Base-by-base conservation (phyloP, 2,888 invertebrate genomes). In the Polydrusus tereticollis region DNA sequence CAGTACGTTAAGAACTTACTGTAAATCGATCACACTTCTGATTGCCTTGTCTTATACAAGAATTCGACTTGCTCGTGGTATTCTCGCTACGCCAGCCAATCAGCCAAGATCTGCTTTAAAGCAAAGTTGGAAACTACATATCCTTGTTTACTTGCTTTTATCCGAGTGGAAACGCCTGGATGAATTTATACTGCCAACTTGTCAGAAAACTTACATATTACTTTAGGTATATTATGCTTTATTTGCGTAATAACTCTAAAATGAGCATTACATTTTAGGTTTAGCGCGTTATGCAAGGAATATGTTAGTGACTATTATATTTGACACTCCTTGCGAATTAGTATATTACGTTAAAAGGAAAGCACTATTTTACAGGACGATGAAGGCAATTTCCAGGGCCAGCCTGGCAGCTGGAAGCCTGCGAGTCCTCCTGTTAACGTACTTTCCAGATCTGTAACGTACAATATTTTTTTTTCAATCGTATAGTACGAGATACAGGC, bases 181-280 rank as follows among this genome's bases (percentile, higher is more conserved):
- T 47, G 23, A 47, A 47, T 47, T 47, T 47, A 47, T 23, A 47
- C 47, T 47, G 47, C 47, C 47, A 23, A 47, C 23, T 47, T 47
- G 23, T 47, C 47, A 23, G 47, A 20, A 47, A 47, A 47, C 47
- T 47, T 47, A 23, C 47, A n/a, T 47, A 47, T 47, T 47, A 47
- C 47, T 47, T 47, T 23, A 12, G 10, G 18, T 10, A 20, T 45
- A n/a, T n/a, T n/a, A 18, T 45, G 45, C 45, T 45, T 10, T 45
- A n/a, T 23, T n/a, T 47, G 6, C 4, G 23, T 47, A 23, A 47
- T 47, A 47, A 47, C 47, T 47, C n/a, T 47, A n/a, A 47, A 23
- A 47, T 23, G 47, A 47, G n/a, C 2, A 1, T n/a, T 47, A 23
- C 10, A 23, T 47, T 45, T 45, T 20, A 21, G 7, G 45, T 21